Conservation (phyloP, 2,888 invertebrate genomes). For the Hirudinaria manillensis region DNA sequence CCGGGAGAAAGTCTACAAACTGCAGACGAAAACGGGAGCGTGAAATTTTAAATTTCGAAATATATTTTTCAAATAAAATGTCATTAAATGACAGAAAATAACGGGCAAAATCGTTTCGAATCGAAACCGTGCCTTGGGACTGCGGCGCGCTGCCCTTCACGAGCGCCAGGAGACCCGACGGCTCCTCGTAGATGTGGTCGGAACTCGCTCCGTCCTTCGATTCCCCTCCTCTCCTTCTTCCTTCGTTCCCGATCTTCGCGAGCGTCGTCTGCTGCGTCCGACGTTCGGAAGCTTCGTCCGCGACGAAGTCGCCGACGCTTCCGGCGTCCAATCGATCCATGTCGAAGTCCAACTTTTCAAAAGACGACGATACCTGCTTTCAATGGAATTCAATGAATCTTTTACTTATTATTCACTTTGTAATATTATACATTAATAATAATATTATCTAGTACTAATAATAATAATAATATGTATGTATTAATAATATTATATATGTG, state of each 20-base stretch:
- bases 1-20: slow-evolving; percentile 24
- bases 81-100: neutral
- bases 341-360: slow-evolving; percentile 4
- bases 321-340: neutral
- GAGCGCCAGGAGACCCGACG: slow-evolving; percentile 13
- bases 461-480: too few species aligned
- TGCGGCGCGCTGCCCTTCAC: slow-evolving; percentile 14
- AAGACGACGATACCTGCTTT: neutral
- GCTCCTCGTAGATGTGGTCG: slow-evolving; percentile 30
- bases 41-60: neutral
- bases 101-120: neutral
- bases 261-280: neutral
- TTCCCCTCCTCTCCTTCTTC: neutral
- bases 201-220: slow-evolving; percentile 6
- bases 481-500: too few species aligned
- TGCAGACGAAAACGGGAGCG: neutral
- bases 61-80: neutral
- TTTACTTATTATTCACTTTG: too few species aligned
- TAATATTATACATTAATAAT: too few species aligned
- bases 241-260: neutral
- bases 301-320: neutral
- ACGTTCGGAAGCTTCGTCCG: neutral
- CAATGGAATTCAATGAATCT: neutral
- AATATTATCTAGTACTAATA: too few species aligned
- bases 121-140: neutral